Conservation (phyloP, 2,113 vertebrate genomes). For the Urocynchramus pylzowi region DNA sequence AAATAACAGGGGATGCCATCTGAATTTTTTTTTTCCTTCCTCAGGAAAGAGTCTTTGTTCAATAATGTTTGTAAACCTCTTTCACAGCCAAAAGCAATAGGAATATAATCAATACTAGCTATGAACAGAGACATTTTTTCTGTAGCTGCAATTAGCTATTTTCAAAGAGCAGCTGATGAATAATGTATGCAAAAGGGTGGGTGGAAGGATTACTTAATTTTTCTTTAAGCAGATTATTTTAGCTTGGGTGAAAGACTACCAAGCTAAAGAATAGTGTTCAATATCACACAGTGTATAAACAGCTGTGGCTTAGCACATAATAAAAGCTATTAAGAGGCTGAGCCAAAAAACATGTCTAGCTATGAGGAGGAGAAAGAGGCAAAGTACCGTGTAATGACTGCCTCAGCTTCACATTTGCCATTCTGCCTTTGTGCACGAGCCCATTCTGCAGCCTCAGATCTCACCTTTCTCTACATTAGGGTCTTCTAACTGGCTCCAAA, state of each 20-base stretch:
- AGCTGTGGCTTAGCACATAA: slow-evolving; percentile 32
- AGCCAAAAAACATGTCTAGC: slow-evolving; percentile 44
- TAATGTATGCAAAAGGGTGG: slow-evolving; percentile 31
- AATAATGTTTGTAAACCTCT: not conserved
- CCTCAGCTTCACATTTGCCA: slow-evolving; percentile 8
- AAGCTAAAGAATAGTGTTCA: slow-evolving; percentile 24
- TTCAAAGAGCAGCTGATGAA: slow-evolving; percentile 41
- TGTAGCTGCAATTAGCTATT: slow-evolving; percentile 54
- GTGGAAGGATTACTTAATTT: slow-evolving; percentile 12
- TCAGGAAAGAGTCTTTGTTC: not conserved
- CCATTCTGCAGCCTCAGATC: not conserved
- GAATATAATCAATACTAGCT: slow-evolving; percentile 50
- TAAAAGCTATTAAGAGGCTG: slow-evolving; percentile 34
- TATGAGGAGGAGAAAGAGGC: not conserved
- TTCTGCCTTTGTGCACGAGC: not conserved
- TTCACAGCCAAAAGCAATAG: slow-evolving; percentile 1
- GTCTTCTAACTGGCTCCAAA: not conserved
- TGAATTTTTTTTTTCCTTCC: not conserved
- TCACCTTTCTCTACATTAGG: not conserved
- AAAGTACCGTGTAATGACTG: not conserved
- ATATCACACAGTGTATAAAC: slow-evolving; percentile 43
- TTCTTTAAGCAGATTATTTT: slow-evolving; percentile 53
- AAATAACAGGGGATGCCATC: not conserved
- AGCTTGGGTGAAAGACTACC: slow-evolving; percentile 35
- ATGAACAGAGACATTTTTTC: slow-evolving; percentile 35